phyloP scores from a whole-genome alignment of 2,888 invertebrate species.

The Rhorus exstirpatorius region DNA sequence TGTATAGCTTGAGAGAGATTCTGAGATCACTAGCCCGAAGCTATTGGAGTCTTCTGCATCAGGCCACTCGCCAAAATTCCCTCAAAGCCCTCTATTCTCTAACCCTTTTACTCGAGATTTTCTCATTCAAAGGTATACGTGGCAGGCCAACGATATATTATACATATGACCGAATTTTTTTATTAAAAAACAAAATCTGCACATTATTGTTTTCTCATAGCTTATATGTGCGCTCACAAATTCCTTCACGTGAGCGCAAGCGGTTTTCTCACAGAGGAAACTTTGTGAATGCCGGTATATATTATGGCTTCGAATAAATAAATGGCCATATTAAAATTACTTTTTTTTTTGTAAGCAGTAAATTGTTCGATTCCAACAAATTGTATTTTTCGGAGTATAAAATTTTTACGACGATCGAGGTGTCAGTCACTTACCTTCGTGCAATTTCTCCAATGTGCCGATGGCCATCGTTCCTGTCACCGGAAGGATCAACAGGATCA shows the following conservation, averaged over 20 bases:
- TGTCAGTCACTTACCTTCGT: conserved; percentile 81
- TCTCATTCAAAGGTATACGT: not conserved
- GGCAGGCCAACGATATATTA: not conserved
- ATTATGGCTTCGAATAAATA: too few species aligned
- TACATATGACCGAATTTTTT: not conserved
- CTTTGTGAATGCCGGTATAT: too few species aligned
- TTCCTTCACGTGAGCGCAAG: too few species aligned
- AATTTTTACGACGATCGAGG: not conserved
- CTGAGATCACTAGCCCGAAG: conserved; percentile 18
- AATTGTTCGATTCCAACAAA: too few species aligned
- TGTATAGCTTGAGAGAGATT: not conserved
- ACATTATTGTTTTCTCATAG: too few species aligned
- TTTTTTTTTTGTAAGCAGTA: too few species aligned
- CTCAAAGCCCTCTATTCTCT: conserved; percentile 31
- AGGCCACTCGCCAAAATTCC: conserved; percentile 41
- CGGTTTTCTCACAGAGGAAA: too few species aligned
- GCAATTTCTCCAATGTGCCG: conserved; percentile 83
- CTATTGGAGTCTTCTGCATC: conserved; percentile 2
- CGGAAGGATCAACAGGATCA: conserved; percentile 74
- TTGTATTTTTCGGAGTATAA: not conserved
- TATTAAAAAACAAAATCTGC: too few species aligned
- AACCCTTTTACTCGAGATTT: conserved; percentile 8
- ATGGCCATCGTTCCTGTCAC: conserved; percentile 76
- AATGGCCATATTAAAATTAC: too few species aligned
- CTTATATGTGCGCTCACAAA: too few species aligned